Conservation (phyloP, 2,113 vertebrate species). For the Mystacornis crossleyi region DNA sequence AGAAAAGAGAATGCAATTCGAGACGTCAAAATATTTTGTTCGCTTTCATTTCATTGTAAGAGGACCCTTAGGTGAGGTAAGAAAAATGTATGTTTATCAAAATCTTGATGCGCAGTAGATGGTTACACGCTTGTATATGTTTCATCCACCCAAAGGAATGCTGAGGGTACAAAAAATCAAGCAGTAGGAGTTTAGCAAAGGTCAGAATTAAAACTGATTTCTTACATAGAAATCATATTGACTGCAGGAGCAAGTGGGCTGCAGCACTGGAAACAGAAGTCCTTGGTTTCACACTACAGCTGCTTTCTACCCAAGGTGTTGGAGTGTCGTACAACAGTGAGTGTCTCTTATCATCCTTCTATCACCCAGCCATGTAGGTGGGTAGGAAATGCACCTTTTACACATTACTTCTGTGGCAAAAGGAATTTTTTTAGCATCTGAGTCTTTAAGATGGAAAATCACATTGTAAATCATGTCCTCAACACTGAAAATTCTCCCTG, state of each 20-base stretch:
- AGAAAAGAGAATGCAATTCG: not conserved
- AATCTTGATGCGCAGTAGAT: not conserved
- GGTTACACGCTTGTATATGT: not conserved
- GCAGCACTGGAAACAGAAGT: not conserved
- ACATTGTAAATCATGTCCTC: not conserved
- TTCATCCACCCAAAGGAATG: not conserved
- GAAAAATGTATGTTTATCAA: slow-evolving; percentile 8
- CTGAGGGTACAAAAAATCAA: not conserved
- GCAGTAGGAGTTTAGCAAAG: not conserved
- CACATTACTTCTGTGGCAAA: not conserved
- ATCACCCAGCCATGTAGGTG: not conserved
- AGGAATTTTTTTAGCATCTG: not conserved
- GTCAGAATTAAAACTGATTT: not conserved
- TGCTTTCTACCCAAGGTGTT: not conserved
- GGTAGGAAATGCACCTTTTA: not conserved
- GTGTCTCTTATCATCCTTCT: not conserved
- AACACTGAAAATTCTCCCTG: not conserved
- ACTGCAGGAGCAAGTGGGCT: not conserved
- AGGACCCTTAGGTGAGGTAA: slow-evolving; percentile 11
- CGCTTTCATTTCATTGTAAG: not conserved
- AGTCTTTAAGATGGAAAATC: not conserved
- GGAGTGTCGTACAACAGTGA: not conserved
- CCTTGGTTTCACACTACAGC: not conserved
- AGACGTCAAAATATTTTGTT: slow-evolving; percentile 57
- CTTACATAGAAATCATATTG: not conserved